phyloP scores from a whole-genome alignment of 2,888 invertebrate genomes.

The Sarcophaga carnaria region DNA sequence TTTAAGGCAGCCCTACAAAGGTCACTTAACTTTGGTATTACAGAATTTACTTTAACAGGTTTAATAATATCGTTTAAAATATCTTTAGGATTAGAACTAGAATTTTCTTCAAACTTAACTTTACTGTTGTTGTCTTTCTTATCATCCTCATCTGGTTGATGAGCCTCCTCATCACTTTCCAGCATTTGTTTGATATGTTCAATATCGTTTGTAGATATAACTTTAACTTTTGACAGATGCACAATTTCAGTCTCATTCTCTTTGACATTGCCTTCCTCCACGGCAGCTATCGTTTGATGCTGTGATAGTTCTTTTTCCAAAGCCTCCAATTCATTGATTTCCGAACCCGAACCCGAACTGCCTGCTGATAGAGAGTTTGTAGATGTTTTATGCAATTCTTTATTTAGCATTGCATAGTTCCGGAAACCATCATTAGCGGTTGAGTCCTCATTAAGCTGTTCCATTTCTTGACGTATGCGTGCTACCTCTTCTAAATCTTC shows the following conservation, averaged over 20 bases:
- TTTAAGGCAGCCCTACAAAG: constrained; percentile 82
- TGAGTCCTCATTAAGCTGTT: constrained; percentile 59
- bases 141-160: constrained; percentile 56
- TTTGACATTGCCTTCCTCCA: constrained; percentile 10
- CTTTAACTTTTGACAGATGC: constrained; percentile 25
- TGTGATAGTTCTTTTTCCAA: constrained; percentile 77
- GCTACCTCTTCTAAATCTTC: constrained; percentile 62
- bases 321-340: constrained; percentile 77
- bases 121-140: constrained; percentile 11
- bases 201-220: constrained; percentile 72
- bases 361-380: constrained; percentile 27
- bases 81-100: constrained; percentile 14
- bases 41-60: constrained; percentile 51
- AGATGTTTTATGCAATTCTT: constrained; percentile 3
- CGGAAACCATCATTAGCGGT: constrained; percentile 62
- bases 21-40: constrained; percentile 82
- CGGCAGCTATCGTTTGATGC: constrained; percentile 41
- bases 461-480: constrained; percentile 57
- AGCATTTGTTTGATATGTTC: constrained; percentile 78
- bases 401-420: not conserved
- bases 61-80: constrained; percentile 52
- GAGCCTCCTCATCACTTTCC: constrained; percentile 75
- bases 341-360: constrained; percentile 67
- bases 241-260: constrained; percentile 34
- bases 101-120: constrained; percentile 55